Evolutionary conservation across 2,113 vertebrate species (phyloP).

Genomic region (Pungitius pungitius): DNA sequence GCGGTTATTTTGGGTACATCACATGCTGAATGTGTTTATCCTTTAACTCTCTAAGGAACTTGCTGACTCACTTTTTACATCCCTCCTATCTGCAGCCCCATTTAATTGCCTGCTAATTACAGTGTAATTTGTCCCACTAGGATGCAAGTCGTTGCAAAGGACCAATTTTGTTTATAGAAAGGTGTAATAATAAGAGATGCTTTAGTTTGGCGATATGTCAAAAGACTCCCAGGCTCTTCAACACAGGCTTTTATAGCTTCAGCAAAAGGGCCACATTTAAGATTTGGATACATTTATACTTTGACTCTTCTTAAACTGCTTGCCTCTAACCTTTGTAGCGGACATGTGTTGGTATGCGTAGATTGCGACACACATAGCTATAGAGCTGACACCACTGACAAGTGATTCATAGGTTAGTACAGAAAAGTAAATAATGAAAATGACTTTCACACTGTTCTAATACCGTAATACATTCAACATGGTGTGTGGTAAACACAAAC

Average conservation of each 20-base stretch:
- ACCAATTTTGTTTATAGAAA: conserved; percentile 53
- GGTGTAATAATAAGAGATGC: conserved; percentile 29
- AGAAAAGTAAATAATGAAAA: neutral
- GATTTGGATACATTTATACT: conserved; percentile 37
- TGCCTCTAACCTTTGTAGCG: neutral
- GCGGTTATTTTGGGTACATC: conserved; percentile 16
- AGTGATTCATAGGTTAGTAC: neutral
- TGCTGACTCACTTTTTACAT: conserved; percentile 53
- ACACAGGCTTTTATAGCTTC: conserved; percentile 5
- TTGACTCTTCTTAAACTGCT: conserved; percentile 13
- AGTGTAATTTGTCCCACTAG: conserved; percentile 49
- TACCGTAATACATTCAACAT: neutral
- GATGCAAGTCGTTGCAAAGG: conserved; percentile 35
- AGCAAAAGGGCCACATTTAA: conserved; percentile 14
- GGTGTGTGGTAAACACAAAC: neutral
- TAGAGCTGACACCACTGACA: neutral
- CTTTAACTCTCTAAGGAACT: conserved; percentile 18
- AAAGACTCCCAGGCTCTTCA: conserved; percentile 18
- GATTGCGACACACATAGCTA: neutral
- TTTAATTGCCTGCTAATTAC: conserved; percentile 60
- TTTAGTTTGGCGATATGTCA: neutral
- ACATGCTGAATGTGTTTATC: conserved; percentile 37
- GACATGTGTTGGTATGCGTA: neutral
- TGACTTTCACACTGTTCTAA: neutral
- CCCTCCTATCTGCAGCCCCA: conserved; percentile 27